Percentiles rank a stretch among this genome's conserved stretches.
Evolutionary conservation across 2,113 vertebrate genomes (phyloP).

Genomic region (Chaetodon trifascialis): DNA sequence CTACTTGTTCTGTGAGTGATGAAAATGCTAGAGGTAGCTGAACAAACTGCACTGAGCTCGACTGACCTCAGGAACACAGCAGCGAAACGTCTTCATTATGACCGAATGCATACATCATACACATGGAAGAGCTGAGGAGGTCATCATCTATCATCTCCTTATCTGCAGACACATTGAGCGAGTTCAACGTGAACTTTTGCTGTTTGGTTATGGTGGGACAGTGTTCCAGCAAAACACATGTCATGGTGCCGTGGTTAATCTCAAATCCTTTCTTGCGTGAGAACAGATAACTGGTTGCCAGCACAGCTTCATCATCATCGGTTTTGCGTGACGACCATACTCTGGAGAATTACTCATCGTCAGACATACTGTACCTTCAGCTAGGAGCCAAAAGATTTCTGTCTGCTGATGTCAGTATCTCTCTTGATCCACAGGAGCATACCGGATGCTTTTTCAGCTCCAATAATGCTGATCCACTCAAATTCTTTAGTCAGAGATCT

Average conservation of each 20-base stretch:
- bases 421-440: slow-evolving; percentile 4
- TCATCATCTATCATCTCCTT: slow-evolving; percentile 53
- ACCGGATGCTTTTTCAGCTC: slow-evolving; percentile 5
- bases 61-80: slow-evolving; percentile 31
- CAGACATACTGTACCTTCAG: slow-evolving; percentile 27
- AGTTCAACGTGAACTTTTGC: slow-evolving; percentile 36
- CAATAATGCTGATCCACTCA: slow-evolving; percentile 11
- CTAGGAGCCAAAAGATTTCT: slow-evolving; percentile 21
- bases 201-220: slow-evolving; percentile 17
- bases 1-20: slow-evolving; percentile 51
- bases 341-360: slow-evolving; percentile 36
- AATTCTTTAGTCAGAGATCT: background rate
- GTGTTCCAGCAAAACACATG: slow-evolving; percentile 42
- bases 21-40: slow-evolving; percentile 40
- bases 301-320: slow-evolving; percentile 43
- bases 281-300: slow-evolving; percentile 51
- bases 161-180: slow-evolving; percentile 54
- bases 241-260: slow-evolving; percentile 44
- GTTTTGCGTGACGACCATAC: slow-evolving; percentile 24
- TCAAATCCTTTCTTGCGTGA: slow-evolving; percentile 33
- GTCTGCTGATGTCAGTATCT: slow-evolving; percentile 50
- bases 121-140: background rate
- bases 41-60: slow-evolving; percentile 26
- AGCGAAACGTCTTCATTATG: slow-evolving; percentile 19
- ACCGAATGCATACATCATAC: slow-evolving; percentile 27